Conservation (phyloP, 2,113 vertebrate species). For the Eulemur rufifrons region DNA sequence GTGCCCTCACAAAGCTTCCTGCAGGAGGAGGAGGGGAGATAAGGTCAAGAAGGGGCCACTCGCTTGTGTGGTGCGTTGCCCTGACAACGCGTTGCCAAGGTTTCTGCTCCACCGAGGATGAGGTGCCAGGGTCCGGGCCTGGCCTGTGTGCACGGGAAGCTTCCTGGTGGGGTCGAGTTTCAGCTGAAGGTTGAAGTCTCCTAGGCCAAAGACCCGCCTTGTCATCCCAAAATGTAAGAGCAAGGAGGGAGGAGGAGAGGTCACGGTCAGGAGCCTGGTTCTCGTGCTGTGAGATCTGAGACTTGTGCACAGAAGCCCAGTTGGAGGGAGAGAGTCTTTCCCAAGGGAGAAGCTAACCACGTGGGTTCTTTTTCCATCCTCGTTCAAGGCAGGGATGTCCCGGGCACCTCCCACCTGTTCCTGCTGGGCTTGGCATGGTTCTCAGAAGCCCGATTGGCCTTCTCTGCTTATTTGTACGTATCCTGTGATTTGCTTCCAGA, state of each 20-base stretch:
- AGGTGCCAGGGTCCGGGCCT: accelerated
- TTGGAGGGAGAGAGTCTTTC: too few species aligned
- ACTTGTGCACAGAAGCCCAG: too few species aligned
- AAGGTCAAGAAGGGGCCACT: accelerated
- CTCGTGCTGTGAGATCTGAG: accelerated
- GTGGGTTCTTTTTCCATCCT: accelerated
- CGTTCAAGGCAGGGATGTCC: accelerated
- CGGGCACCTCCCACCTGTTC: accelerated
- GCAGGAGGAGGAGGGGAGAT: too few species aligned
- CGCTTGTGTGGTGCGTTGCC: accelerated
- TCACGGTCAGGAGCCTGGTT: accelerated
- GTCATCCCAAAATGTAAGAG: not conserved
- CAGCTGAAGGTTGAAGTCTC: not conserved
- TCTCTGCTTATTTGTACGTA: accelerated
- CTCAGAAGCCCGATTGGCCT: accelerated
- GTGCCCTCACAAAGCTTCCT: not conserved
- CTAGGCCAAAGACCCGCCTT: not conserved
- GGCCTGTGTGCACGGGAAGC: accelerated
- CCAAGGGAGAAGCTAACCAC: accelerated
- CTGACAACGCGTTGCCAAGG: accelerated
- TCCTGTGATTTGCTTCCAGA: not conserved
- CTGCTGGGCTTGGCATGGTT: accelerated
- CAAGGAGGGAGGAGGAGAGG: not conserved
- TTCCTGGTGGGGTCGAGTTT: accelerated
- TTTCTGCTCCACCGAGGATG: accelerated